A percentile compares a stretch with the other conserved stretches of the same genome.
Evolutionary conservation across 2,113 vertebrate genomes (phyloP).

Genomic region (Polypterus senegalus): DNA sequence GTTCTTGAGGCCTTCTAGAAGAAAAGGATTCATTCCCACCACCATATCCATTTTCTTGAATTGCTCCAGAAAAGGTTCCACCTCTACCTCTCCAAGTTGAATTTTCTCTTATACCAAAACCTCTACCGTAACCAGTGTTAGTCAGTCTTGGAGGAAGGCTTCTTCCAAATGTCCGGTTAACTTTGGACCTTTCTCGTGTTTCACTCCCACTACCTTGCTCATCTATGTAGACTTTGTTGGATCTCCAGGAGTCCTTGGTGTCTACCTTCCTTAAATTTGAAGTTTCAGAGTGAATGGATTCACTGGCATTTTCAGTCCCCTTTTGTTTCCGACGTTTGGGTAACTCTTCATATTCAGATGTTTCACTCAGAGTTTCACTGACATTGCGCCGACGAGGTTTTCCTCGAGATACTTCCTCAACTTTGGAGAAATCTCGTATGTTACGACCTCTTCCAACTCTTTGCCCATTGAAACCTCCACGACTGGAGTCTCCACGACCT

Average conservation of each 20-base stretch:
- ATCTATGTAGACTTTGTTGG: slow-evolving; percentile 75
- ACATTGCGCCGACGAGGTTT: slow-evolving; percentile 78
- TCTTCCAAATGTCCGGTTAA: slow-evolving; percentile 61
- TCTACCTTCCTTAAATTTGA: slow-evolving; percentile 57
- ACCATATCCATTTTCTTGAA: slow-evolving; percentile 67
- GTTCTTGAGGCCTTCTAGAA: slow-evolving; percentile 52
- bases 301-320: slow-evolving; percentile 60
- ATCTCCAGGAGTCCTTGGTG: slow-evolving; percentile 81
- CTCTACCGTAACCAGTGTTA: slow-evolving; percentile 58
- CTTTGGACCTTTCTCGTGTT: slow-evolving; percentile 51
- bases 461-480: slow-evolving; percentile 47
- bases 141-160: slow-evolving; percentile 81
- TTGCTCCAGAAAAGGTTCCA: slow-evolving; percentile 34
- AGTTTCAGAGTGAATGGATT: slow-evolving; percentile 45
- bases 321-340: slow-evolving; percentile 83
- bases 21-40: slow-evolving; percentile 45
- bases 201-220: slow-evolving; percentile 51
- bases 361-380: slow-evolving; percentile 85
- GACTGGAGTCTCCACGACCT: slow-evolving; percentile 28
- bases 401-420: slow-evolving; percentile 70
- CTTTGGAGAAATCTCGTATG: slow-evolving; percentile 58
- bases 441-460: slow-evolving; percentile 58
- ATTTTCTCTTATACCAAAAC: slow-evolving; percentile 62
- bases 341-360: slow-evolving; percentile 90
- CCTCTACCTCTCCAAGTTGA: slow-evolving; percentile 70